Conservation (phyloP, 1,140 invertebrate species). For the Diploscapter pachys region DNA sequence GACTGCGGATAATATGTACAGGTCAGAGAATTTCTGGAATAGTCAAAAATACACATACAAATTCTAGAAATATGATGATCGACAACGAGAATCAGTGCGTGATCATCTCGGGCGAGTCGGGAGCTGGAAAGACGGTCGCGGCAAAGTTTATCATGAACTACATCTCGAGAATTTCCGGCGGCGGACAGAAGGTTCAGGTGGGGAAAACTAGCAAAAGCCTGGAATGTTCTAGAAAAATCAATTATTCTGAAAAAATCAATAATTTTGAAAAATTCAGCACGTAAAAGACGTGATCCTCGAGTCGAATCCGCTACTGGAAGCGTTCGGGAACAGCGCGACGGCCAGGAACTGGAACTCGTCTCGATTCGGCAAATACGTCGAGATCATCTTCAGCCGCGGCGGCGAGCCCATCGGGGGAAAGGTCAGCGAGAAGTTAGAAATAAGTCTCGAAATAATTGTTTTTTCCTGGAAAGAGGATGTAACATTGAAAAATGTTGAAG, state of each 20-base stretch:
- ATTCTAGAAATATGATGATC: constrained; percentile 70
- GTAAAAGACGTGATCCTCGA: constrained; percentile 83
- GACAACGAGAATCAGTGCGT: constrained; percentile 74
- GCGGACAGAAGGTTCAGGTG: constrained; percentile 69
- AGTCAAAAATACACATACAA: neutral
- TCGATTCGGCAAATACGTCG: constrained; percentile 84
- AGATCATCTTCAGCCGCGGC: constrained; percentile 73
- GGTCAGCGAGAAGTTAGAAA: constrained; percentile 43
- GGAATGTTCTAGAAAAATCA: neutral
- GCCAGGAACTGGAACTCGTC: constrained; percentile 89
- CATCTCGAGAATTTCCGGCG: constrained; percentile 71
- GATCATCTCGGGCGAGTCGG: constrained; percentile 71
- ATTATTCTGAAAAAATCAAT: too few relatives aligned
- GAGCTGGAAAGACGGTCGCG: constrained; percentile 76
- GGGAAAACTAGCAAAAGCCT: neutral
- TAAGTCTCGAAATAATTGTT: too few relatives aligned
- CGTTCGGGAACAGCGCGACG: constrained; percentile 92
- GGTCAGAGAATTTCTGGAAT: constrained; percentile 18
- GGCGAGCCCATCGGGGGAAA: constrained; percentile 75
- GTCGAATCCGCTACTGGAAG: constrained; percentile 91
- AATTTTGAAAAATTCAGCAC: constrained; percentile 60
- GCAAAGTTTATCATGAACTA: constrained; percentile 78
- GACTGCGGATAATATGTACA: constrained; percentile 74
- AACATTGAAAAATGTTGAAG: too few relatives aligned
- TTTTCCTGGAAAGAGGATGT: too few relatives aligned